A percentile compares a stretch with the other conserved stretches of the same genome.
These are phyloP conservation scores for Drosophila nebulosa DNA, from an alignment of 1,140 invertebrate genomes.

Conservation along the genomic window DNA sequence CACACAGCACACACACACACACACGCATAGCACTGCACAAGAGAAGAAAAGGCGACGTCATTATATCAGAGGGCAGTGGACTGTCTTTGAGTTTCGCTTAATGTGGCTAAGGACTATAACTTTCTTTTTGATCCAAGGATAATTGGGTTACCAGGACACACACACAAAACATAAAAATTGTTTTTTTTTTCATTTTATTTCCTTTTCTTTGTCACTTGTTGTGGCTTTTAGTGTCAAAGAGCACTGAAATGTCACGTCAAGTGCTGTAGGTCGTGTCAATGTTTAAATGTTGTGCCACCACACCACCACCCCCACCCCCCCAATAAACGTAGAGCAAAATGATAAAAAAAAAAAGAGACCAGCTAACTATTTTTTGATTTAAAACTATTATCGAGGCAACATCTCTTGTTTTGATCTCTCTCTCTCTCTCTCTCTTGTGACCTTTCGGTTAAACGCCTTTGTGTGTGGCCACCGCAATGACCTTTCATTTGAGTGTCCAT, in stretches of 20 bases:
- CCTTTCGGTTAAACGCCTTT: too few relatives aligned
- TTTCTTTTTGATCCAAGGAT: conserved; percentile 33
- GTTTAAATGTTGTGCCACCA: background rate
- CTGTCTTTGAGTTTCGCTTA: background rate
- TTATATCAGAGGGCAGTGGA: conserved; percentile 3
- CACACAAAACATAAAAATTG: background rate
- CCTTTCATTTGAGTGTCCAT: background rate
- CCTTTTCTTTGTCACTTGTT: background rate
- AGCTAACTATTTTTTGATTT: too few relatives aligned
- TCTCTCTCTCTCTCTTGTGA: too few relatives aligned
- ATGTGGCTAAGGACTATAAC: background rate
- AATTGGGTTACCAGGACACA: conserved; percentile 52
- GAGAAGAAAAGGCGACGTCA: conserved; percentile 3
- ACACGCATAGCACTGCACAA: background rate
- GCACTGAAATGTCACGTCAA: background rate
- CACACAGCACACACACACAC: background rate
- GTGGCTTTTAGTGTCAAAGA: background rate
- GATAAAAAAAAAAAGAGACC: too few relatives aligned
- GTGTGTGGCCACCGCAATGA: background rate
- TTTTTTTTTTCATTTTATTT: background rate
- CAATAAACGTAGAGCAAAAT: background rate
- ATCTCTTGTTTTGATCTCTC: too few relatives aligned
- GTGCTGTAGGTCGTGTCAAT: conserved; percentile 42
- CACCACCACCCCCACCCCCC: too few relatives aligned
- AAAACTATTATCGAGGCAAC: too few relatives aligned